A percentile compares a stretch with the other conserved stretches of the same genome.
phyloP scores from a whole-genome alignment of 37 sponge, comb jelly and placozoan species.

The Hexactinellida sp. region DNA sequence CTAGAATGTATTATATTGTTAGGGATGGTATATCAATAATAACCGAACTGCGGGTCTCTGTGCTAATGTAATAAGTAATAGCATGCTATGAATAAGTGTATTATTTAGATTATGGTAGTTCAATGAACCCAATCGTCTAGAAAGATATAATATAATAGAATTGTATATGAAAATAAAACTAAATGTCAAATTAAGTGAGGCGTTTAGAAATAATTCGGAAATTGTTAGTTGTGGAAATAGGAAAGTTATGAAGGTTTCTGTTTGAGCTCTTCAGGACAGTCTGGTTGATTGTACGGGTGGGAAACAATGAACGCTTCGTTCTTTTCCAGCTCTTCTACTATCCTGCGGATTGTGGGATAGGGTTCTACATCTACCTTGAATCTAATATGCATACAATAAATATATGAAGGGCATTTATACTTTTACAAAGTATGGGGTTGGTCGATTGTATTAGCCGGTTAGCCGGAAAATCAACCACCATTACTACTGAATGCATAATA shows the following conservation, averaged over 20 bases:
- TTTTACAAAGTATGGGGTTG: neutral
- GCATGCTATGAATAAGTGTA: too few species aligned
- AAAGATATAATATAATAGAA: too few species aligned
- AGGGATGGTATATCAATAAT: too few species aligned
- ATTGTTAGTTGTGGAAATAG: too few species aligned
- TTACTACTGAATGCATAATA: neutral
- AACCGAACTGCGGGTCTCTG: too few species aligned
- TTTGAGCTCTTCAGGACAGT: constrained; percentile 77
- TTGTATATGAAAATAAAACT: too few species aligned
- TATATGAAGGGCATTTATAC: neutral
- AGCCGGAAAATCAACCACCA: neutral
- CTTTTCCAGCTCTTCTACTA: constrained; percentile 43
- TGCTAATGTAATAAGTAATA: too few species aligned
- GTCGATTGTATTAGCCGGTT: neutral
- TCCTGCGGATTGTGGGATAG: constrained; percentile 63
- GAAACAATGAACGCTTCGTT: constrained; percentile 59
- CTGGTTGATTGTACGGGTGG: constrained; percentile 68
- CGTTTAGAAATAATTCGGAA: too few species aligned
- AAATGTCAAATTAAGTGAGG: too few species aligned
- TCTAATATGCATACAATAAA: constrained; percentile 22
- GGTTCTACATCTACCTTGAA: constrained; percentile 71
- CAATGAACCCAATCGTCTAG: too few species aligned
- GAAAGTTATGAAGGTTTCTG: neutral
- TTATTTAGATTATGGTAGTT: too few species aligned
- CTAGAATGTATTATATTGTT: too few species aligned